Evolutionary conservation across 2,888 invertebrate species (phyloP).

Genomic region (Euphydryas editha): DNA sequence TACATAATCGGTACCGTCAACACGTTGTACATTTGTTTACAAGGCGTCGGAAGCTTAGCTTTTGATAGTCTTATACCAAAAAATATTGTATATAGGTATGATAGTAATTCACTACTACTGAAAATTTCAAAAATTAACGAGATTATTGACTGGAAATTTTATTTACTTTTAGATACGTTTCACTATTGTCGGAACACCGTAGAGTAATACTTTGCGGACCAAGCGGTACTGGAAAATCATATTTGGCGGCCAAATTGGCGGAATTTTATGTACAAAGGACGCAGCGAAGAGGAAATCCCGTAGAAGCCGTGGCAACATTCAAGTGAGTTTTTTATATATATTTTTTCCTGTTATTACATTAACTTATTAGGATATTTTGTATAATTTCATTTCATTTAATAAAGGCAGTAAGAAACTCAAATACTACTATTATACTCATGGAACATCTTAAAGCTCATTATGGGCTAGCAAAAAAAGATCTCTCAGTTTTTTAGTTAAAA

Average conservation of each 20-base stretch:
- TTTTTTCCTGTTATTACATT: slow-evolving; percentile 17
- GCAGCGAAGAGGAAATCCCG: slow-evolving; percentile 90
- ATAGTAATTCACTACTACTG: slow-evolving; percentile 17
- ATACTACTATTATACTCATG: too few species aligned
- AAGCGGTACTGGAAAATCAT: slow-evolving; percentile 98
- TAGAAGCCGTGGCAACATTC: slow-evolving; percentile 96
- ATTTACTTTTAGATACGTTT: slow-evolving; percentile 85
- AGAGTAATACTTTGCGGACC: slow-evolving; percentile 98
- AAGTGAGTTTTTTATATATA: slow-evolving; percentile 83
- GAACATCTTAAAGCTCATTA: too few species aligned
- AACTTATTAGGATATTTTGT: neutral
- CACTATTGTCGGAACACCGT: slow-evolving; percentile 95
- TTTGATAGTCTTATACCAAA: slow-evolving; percentile 98
- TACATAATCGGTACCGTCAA: slow-evolving; percentile 95
- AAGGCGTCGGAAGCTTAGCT: slow-evolving; percentile 93
- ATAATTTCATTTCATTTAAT: neutral
- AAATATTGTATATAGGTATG: slow-evolving; percentile 95
- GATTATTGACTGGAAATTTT: slow-evolving; percentile 29
- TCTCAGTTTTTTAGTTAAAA: too few species aligned
- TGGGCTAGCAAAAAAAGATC: too few species aligned
- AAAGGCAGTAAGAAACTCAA: neutral
- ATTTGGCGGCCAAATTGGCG: slow-evolving; percentile 96
- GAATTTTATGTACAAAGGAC: slow-evolving; percentile 95
- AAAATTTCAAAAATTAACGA: neutral
- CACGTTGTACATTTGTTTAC: slow-evolving; percentile 94